A percentile compares a stretch with the other conserved stretches of the same genome.
phyloP scores from a whole-genome alignment of 2,113 vertebrate species.

The Terrapene triunguis region DNA sequence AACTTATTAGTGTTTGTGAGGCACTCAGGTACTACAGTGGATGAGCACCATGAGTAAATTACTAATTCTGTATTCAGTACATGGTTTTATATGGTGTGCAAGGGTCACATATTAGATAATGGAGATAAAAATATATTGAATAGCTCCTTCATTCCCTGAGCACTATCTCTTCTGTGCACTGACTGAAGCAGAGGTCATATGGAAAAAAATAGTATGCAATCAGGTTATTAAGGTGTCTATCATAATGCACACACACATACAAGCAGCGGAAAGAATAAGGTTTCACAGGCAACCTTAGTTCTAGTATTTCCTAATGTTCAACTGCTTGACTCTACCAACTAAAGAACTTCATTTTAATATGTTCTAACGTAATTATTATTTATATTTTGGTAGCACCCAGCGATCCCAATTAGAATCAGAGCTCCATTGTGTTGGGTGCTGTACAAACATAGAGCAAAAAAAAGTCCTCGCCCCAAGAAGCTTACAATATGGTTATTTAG shows the following conservation, averaged over 20 bases:
- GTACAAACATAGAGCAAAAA: neutral
- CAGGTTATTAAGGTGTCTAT: neutral
- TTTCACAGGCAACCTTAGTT: neutral
- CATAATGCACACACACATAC: rapidly evolving
- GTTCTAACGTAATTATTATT: neutral
- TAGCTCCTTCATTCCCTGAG: constrained; percentile 4
- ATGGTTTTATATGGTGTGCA: neutral
- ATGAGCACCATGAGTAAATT: neutral
- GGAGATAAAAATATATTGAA: neutral
- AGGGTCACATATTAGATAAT: neutral
- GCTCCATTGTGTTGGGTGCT: neutral
- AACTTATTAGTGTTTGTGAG: neutral
- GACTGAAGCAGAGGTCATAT: rapidly evolving
- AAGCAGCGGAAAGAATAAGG: neutral
- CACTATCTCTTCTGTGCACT: rapidly evolving
- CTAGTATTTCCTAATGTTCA: rapidly evolving
- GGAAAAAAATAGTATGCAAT: neutral
- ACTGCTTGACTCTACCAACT: neutral
- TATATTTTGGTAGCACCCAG: neutral
- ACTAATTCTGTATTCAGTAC: neutral
- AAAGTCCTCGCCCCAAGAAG: neutral
- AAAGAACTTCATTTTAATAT: neutral
- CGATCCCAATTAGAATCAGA: neutral
- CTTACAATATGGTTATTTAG: rapidly evolving
- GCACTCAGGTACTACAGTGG: neutral